Evolutionary conservation across 2,797 vertebrate genomes (phyloP).

Genomic region (Poecilia velifera): DNA sequence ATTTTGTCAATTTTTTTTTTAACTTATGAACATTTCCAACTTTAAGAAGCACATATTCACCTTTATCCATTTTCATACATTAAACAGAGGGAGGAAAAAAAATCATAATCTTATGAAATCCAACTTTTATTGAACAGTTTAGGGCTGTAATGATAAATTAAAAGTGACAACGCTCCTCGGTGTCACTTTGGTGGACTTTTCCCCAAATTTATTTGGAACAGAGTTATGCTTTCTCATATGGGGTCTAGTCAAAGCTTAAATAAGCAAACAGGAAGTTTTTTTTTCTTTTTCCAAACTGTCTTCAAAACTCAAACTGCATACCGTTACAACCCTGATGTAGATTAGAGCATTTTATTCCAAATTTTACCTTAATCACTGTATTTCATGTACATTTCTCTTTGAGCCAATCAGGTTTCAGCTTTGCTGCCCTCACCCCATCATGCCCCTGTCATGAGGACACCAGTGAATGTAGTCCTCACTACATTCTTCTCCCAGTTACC

Average conservation of each 20-base stretch:
- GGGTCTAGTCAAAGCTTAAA: background rate
- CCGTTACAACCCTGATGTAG: background rate
- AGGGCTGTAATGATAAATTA: no score
- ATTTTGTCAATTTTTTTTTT: no score
- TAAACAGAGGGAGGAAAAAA: no score
- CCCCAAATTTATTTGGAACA: background rate
- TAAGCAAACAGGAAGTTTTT: background rate
- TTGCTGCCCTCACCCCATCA: background rate
- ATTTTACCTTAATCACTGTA: background rate
- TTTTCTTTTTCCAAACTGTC: background rate
- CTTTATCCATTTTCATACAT: no score
- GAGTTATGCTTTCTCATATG: background rate
- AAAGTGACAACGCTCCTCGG: no score
- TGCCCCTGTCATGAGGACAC: background rate
- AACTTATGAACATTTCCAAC: no score
- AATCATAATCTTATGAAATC: no score
- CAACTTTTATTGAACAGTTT: no score
- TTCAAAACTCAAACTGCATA: background rate
- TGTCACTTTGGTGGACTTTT: no score
- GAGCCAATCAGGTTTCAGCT: background rate
- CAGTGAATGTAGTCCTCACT: background rate
- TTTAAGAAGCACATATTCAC: no score
- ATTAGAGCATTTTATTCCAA: background rate
- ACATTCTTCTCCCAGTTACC: constrained; percentile 54
- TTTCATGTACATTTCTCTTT: background rate